Conservation (phyloP, 2,888 invertebrate species). For the Tetropium fuscum region DNA sequence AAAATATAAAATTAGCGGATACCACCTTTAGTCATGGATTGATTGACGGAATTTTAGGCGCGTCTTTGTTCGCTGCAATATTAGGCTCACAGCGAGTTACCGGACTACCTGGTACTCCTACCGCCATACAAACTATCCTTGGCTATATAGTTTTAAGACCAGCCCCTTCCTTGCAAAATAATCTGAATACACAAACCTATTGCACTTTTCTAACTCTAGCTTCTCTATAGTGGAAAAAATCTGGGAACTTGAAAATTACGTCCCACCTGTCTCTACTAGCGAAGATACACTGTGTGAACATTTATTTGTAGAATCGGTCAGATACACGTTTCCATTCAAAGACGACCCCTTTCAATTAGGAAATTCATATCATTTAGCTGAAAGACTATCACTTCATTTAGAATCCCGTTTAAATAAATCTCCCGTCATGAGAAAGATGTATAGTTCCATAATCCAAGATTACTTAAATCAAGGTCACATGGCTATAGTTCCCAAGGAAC, state of each 20-base stretch:
- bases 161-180: neutral
- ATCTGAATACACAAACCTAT: neutral
- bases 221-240: neutral
- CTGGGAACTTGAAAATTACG: neutral
- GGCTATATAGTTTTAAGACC: neutral
- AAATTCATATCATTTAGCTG: conserved; percentile 5
- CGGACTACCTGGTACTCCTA: neutral
- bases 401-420: neutral
- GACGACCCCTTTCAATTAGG: conserved; percentile 5
- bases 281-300: neutral
- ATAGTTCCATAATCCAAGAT: conserved; percentile 11
- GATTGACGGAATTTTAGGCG: neutral
- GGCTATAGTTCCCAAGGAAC: conserved; percentile 8
- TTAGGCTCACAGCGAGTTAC: neutral
- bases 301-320: neutral
- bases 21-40: neutral
- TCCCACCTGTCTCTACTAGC: neutral
- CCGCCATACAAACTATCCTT: neutral
- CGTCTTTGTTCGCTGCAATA: neutral
- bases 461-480: conserved; percentile 7
- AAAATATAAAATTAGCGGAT: no score
- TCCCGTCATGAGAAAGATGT: neutral
- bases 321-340: conserved; percentile 6
- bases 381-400: neutral
- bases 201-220: neutral